Evolutionary conservation across 2,888 invertebrate genomes (phyloP), one percentile per base, ranked within the genome.

Genomic region (Drosophila quinaria): DNA sequence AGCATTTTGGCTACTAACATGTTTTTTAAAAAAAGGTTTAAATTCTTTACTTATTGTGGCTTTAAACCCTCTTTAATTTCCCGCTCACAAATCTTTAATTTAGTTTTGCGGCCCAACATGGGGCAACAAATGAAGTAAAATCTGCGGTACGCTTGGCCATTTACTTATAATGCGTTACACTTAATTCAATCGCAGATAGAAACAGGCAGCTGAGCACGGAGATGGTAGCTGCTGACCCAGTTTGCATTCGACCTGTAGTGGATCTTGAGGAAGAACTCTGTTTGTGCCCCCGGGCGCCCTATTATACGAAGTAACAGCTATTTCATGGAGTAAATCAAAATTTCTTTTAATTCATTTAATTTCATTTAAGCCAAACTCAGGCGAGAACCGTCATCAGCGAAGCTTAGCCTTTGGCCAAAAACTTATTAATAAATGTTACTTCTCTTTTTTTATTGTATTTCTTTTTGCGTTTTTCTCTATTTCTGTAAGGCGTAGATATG

Each of bases 281-380:
- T 10, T 31, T 67, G 15, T 51, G 56, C 65, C 63, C 63, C 39
- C 42, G 13, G n/a, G 75, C 60, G 56, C 76, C 60, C 75, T 69
- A 49, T 73, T 51, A 51, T 55, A 5, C 39, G 25, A 33, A 62
- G 33, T 52, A 29, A 63, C 42, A 44, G 33, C 31, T 37, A 37
- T 25, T 35, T 17, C 39, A 29, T 39, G 49, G 44, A 10, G 47
- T 9, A 49, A 33, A 55, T 47, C 39, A 41, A 70, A 70, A 65
- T 68, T 78, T 79, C 76, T 75, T 77, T 80, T 76, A 76, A 71
- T 68, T 76, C 47, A 68, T 70, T 78, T 79, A 62, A 79, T 79
- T 78, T 75, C 51, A 80, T 71, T 76, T 63, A 50, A 63, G 65
- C 65, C 52, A 68, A 71, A 54, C 31, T 66, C 59, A 17, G 58